A percentile compares a stretch with the other conserved stretches of the same genome.
Evolutionary conservation across 2,888 invertebrate species (phyloP).

Genomic region (Neoascia interrupta): DNA sequence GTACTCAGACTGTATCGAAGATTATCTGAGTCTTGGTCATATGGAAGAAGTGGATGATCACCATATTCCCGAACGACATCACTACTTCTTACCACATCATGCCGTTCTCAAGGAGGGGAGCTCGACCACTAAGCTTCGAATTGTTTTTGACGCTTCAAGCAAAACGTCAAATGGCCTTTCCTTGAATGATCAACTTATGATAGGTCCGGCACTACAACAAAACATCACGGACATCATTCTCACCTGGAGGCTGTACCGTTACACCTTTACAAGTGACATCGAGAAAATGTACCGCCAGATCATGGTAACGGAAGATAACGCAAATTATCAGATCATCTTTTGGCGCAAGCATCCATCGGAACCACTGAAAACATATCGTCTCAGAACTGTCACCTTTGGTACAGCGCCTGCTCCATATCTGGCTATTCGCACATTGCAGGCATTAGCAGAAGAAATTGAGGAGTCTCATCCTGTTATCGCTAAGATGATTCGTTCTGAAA

Average conservation of each 20-base stretch:
- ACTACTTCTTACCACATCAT: background rate
- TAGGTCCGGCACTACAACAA: too few species aligned
- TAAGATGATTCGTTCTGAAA: too few species aligned
- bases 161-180: background rate
- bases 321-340: background rate
- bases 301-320: background rate
- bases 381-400: background rate
- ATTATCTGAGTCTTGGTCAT: too few species aligned
- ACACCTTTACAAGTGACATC: slow-evolving; percentile 12
- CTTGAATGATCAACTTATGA: slow-evolving; percentile 1
- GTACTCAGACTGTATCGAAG: background rate
- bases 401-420: background rate
- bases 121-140: background rate
- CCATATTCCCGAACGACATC: too few species aligned
- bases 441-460: too few species aligned
- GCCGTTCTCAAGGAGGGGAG: background rate
- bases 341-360: background rate
- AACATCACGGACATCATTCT: background rate
- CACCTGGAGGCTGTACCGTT: background rate
- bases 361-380: background rate
- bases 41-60: too few species aligned
- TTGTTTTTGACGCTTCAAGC: background rate
- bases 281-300: slow-evolving; percentile 12
- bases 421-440: background rate
- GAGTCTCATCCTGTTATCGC: too few species aligned